These are phyloP conservation scores for Australoheros facetus DNA, from an alignment of 2,797 vertebrate genomes.

Conservation along the genomic window DNA sequence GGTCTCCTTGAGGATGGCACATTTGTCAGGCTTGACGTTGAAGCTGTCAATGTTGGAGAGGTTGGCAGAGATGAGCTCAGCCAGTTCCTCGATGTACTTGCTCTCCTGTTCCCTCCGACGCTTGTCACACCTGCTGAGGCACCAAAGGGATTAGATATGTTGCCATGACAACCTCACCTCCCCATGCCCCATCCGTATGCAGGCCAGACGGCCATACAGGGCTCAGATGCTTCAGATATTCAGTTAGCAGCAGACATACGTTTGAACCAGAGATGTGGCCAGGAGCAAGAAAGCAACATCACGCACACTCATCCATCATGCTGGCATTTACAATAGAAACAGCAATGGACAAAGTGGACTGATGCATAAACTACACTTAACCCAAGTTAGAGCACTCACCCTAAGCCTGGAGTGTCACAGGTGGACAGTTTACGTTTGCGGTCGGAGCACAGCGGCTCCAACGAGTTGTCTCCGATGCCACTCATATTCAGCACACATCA, in stretches of 20 bases:
- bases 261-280: background rate
- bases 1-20: conserved; percentile 98
- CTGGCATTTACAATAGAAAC: conserved; percentile 14
- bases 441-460: conserved; percentile 90
- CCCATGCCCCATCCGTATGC: conserved; percentile 32
- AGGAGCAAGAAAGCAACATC: conserved; percentile 7
- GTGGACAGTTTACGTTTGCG: conserved; percentile 95
- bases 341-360: background rate
- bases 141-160: conserved; percentile 66
- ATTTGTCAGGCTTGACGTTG: conserved; percentile 99
- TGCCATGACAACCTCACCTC: conserved; percentile 70
- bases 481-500: conserved; percentile 94
- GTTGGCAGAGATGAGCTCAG: conserved; percentile 98
- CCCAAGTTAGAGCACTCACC: conserved; percentile 76
- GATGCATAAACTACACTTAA: background rate
- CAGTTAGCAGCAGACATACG: conserved; percentile 2
- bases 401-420: conserved; percentile 89
- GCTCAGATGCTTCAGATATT: conserved; percentile 41
- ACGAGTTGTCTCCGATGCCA: conserved; percentile 91
- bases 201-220: conserved; percentile 17
- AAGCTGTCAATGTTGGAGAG: conserved; percentile 98
- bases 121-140: conserved; percentile 90
- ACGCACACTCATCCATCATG: background rate
- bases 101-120: conserved; percentile 97
- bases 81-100: conserved; percentile 98